A percentile compares a stretch with the other conserved stretches of the same genome.
These are phyloP conservation scores for Dione juno DNA, from an alignment of 2,888 invertebrate genomes.

Conservation along the genomic window DNA sequence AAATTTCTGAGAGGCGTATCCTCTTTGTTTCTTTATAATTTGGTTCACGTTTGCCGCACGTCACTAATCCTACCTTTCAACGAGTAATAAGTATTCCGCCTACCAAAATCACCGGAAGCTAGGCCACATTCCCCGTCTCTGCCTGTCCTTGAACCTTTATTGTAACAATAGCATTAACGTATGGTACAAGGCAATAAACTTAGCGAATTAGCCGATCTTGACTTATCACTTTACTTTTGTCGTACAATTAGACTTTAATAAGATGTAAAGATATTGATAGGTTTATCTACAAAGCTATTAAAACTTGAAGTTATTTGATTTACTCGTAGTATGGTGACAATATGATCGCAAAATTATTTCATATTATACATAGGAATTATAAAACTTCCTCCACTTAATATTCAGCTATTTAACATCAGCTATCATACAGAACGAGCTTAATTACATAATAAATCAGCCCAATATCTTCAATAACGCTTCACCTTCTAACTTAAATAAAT, in stretches of 20 bases:
- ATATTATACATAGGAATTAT: no score
- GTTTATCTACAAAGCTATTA: no score
- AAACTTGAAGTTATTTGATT: no score
- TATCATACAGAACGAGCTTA: no score
- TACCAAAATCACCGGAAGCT: conserved; percentile 66
- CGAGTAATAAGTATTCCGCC: conserved; percentile 59
- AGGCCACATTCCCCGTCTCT: conserved; percentile 67
- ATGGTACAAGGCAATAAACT: conserved; percentile 43
- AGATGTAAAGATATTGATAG: no score
- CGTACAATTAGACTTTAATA: neutral
- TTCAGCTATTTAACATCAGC: no score
- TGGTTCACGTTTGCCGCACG: conserved; percentile 20
- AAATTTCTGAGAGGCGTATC: conserved; percentile 9
- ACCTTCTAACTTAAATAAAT: conserved; percentile 40
- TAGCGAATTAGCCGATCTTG: conserved; percentile 39
- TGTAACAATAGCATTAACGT: conserved; percentile 53
- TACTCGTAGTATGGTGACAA: no score
- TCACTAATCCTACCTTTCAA: conserved; percentile 27
- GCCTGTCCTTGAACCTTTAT: conserved; percentile 71
- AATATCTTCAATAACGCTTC: conserved; percentile 41
- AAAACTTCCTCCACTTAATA: no score
- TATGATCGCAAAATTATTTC: no score
- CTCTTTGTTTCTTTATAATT: conserved; percentile 26
- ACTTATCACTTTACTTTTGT: no score
- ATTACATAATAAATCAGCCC: no score